A percentile compares a stretch with the other conserved stretches of the same genome.
phyloP scores from a whole-genome alignment of 2,888 invertebrate genomes.

The Laspeyria flexula region DNA sequence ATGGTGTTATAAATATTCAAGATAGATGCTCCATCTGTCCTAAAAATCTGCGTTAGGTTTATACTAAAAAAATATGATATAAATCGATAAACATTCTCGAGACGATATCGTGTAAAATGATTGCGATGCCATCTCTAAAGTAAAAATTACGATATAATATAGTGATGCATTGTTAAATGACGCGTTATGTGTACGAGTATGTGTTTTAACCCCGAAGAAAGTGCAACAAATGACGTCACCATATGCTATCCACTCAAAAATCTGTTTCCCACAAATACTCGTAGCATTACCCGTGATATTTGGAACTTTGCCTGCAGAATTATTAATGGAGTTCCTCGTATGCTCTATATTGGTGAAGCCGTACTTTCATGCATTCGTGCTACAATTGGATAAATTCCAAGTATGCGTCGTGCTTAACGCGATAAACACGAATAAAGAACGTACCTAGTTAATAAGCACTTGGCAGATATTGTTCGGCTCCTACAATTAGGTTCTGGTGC shows the following conservation, averaged over 20 bases:
- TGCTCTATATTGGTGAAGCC: slow-evolving; percentile 31
- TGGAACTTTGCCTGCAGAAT: slow-evolving; percentile 42
- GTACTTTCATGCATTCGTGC: slow-evolving; percentile 18
- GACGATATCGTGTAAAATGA: too few species aligned
- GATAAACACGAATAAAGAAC: slow-evolving; percentile 57
- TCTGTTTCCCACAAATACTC: slow-evolving; percentile 1
- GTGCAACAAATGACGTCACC: not conserved
- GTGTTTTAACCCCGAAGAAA: too few species aligned
- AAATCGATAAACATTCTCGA: too few species aligned
- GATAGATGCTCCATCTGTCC: too few species aligned
- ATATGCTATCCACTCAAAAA: not conserved
- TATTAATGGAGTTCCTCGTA: slow-evolving; percentile 37
- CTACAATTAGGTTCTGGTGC: slow-evolving; percentile 33
- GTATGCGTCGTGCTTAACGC: slow-evolving; percentile 47
- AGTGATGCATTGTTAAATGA: too few species aligned
- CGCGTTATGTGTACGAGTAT: too few species aligned
- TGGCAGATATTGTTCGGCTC: slow-evolving; percentile 39
- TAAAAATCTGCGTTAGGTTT: too few species aligned
- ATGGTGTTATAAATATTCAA: too few species aligned
- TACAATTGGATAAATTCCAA: slow-evolving; percentile 60
- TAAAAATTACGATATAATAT: too few species aligned
- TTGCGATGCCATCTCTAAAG: too few species aligned
- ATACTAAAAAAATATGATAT: too few species aligned
- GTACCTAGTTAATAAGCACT: slow-evolving; percentile 49
- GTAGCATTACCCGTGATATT: slow-evolving; percentile 27